Evolutionary conservation across 2,797 vertebrate species (phyloP).

Genomic region (Phataginus tricuspis): DNA sequence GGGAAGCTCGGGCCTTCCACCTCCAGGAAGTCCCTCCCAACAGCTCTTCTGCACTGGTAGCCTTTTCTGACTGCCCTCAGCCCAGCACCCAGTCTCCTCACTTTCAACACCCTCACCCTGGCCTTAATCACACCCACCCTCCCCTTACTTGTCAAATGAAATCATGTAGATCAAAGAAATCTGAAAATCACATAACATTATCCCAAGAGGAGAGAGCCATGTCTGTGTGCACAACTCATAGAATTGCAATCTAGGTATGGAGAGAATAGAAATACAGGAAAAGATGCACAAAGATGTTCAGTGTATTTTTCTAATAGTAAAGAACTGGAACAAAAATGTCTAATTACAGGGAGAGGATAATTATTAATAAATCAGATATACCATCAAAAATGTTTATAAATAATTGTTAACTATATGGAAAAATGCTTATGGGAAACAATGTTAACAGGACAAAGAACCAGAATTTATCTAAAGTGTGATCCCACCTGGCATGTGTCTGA

Average conservation of each 20-base stretch:
- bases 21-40: slow-evolving; percentile 4
- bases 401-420: background rate
- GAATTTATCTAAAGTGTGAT: background rate
- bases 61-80: background rate
- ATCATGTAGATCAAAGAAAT: background rate
- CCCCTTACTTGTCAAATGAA: background rate
- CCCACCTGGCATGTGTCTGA: background rate
- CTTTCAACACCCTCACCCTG: background rate
- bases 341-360: background rate
- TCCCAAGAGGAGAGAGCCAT: background rate
- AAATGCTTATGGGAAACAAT: background rate
- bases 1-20: background rate
- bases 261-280: background rate
- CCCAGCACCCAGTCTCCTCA: background rate
- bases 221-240: background rate
- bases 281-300: background rate
- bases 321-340: background rate
- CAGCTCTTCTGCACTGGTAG: rapidly evolving
- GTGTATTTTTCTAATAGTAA: background rate
- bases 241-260: background rate
- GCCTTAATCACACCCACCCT: background rate
- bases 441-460: background rate
- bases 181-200: background rate
- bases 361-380: background rate
- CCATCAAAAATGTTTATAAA: background rate